Evolutionary conservation across 2,113 vertebrate species (phyloP), one percentile per base, ranked within the genome.

Genomic region (Xiphophorus couchianus): DNA sequence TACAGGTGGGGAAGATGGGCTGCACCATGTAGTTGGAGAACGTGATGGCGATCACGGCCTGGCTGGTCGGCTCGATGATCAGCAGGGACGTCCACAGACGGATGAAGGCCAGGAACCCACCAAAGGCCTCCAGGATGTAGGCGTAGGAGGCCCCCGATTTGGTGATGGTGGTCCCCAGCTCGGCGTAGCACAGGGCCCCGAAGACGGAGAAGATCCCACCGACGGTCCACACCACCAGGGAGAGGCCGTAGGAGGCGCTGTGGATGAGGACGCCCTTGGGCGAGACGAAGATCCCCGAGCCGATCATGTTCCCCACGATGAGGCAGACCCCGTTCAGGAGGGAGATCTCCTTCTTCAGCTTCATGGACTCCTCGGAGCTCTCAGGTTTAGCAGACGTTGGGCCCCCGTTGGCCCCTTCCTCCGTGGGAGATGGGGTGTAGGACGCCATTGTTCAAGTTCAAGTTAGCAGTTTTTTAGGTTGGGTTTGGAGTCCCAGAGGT

Each of bases 251-350:
- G 58, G 97, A 98, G 70, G 92, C 93, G 31, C 96, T 97, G 92
- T 97, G 96, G 70, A 96, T 95, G 85, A 97, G 92, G 14, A 98
- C 96, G 0, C 97, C 97, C 68, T 97, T 97, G 5, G 97, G 96
- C 0, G 97, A 97, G n/a, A 98, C 96, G 13, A 98, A 98, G 92
- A 98, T 98, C 30, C 97, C 97, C 0, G 97, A 97, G 74, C 97
- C 97, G 1, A 98, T 98, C 97, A 98, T 98, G 94, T 98, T 98
- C 60, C 97, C 97, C 93, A 98, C 97, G 4, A 98, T 98, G 30
- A 98, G 94, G 81, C 95, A 96, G 64, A 98, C 93, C 0, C 97
- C 97, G 1, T 96, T 97, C 29, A 98, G 70, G 42, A 98, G 93
- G 0, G 97, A 97, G 89, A 98, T 97, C 92, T 98, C 96, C 88